Percentiles rank a stretch among this genome's conserved stretches.
phyloP scores from a whole-genome alignment of 35 echinoderm and acorn worm species.

The Holothuria glaberrima region DNA sequence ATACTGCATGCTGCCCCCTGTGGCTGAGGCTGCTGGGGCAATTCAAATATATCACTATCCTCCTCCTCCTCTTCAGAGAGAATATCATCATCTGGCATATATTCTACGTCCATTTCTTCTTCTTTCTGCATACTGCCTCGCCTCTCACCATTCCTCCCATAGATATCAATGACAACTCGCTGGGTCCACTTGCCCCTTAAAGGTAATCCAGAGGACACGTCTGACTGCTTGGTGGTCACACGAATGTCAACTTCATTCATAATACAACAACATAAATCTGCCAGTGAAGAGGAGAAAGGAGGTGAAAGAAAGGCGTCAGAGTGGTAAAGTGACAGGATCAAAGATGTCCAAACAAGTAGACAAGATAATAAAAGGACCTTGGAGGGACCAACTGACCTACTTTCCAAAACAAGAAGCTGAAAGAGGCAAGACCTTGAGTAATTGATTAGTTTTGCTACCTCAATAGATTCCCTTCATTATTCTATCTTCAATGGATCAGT shows the following conservation, averaged over 20 bases:
- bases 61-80: constrained; percentile 58
- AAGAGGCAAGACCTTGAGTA: constrained; percentile 11
- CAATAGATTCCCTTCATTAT: background rate
- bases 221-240: constrained; percentile 67
- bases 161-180: constrained; percentile 56
- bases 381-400: background rate
- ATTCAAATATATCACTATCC: constrained; percentile 62
- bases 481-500: too few species aligned
- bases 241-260: constrained; percentile 86
- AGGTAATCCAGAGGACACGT: constrained; percentile 16
- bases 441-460: constrained; percentile 21
- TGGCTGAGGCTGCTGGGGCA: constrained; percentile 13
- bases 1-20: constrained; percentile 51
- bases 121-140: constrained; percentile 51
- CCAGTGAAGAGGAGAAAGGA: constrained; percentile 1
- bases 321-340: background rate
- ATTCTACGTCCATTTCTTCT: constrained; percentile 60
- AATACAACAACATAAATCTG: constrained; percentile 85
- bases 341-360: constrained; percentile 15
- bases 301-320: background rate
- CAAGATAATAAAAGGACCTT: constrained; percentile 47
- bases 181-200: constrained; percentile 50
- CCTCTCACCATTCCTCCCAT: constrained; percentile 55
- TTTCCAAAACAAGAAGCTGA: background rate
- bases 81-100: constrained; percentile 25